Conservation (phyloP, 2,797 vertebrate species). For the Spinibarbus caldwelli region DNA sequence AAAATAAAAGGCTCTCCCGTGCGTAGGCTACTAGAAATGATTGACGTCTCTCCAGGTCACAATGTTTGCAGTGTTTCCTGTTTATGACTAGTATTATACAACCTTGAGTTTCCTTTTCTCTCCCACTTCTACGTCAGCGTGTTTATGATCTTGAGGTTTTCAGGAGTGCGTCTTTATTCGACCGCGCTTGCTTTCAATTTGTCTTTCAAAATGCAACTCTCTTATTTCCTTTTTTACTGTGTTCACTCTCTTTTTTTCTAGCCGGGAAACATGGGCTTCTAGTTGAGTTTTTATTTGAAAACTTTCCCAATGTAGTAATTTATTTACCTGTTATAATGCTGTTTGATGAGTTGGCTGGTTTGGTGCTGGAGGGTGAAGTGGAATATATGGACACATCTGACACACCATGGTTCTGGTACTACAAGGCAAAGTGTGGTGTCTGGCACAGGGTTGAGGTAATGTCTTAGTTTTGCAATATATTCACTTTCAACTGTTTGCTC, state of each 20-base stretch:
- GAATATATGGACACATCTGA: constrained; percentile 86
- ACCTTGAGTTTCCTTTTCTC: not conserved
- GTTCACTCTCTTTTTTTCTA: not conserved
- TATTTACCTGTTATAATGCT: constrained; percentile 35
- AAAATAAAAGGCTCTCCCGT: not conserved
- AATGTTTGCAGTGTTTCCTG: not conserved
- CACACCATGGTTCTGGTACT: constrained; percentile 83
- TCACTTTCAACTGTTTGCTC: not conserved
- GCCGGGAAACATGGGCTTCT: not conserved
- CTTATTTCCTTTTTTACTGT: not conserved
- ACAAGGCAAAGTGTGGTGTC: constrained; percentile 84
- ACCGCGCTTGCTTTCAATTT: not conserved
- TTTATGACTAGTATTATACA: not conserved
- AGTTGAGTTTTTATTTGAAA: not conserved
- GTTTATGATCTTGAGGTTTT: not conserved
- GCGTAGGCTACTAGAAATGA: no score
- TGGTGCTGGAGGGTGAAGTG: not conserved
- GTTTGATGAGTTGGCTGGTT: not conserved
- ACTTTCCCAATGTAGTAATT: not conserved
- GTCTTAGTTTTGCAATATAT: not conserved
- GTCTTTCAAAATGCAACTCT: not conserved
- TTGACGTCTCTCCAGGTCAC: not conserved
- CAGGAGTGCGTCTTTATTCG: not conserved
- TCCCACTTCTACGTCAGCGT: not conserved
- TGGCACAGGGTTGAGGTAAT: constrained; percentile 90